phyloP scores from a whole-genome alignment of 2,888 invertebrate species.

The Galerucella calmariensis region DNA sequence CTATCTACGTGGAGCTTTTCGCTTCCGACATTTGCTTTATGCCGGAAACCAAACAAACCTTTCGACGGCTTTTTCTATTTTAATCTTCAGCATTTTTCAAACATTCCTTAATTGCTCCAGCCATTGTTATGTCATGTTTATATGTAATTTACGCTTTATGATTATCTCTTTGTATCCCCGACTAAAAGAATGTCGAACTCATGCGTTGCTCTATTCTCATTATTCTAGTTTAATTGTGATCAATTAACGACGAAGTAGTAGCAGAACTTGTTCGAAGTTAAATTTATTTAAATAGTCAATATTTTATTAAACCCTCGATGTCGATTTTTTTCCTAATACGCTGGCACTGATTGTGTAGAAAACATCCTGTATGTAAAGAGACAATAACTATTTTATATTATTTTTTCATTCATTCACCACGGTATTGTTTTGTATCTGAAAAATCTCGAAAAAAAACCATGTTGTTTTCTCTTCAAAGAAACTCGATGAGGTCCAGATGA shows the following conservation, averaged over 20 bases:
- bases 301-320: too few relatives aligned
- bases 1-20: constrained; percentile 16
- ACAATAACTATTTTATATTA: background rate
- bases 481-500: background rate
- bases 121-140: constrained; percentile 11
- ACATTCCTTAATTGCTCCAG: constrained; percentile 4
- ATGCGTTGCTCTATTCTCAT: background rate
- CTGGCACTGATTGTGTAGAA: too few relatives aligned
- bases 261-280: too few relatives aligned
- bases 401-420: background rate
- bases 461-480: constrained; percentile 13
- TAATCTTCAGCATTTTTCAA: background rate
- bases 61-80: constrained; percentile 5
- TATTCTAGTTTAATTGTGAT: background rate
- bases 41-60: constrained; percentile 4
- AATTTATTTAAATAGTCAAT: too few relatives aligned
- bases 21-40: constrained; percentile 29
- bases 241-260: background rate
- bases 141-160: background rate
- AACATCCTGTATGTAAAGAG: too few relatives aligned
- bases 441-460: background rate
- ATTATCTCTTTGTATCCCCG: background rate
- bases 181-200: background rate
- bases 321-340: too few relatives aligned
- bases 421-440: background rate